Evolutionary conservation across 1,140 invertebrate genomes (phyloP), one percentile per base, ranked within the genome.

Genomic region (Parapsyche elsis): DNA sequence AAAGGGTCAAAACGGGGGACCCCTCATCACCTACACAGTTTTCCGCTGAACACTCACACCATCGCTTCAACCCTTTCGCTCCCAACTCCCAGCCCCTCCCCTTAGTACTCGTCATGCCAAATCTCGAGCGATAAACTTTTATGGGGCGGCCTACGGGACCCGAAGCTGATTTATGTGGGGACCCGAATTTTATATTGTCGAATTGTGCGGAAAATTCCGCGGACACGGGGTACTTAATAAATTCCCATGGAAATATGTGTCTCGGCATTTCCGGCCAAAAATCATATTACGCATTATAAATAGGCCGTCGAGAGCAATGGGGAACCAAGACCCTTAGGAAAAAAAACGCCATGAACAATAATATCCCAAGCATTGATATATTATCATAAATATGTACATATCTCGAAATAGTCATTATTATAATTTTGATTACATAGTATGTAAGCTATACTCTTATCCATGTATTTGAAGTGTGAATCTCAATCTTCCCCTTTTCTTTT

Each of bases 41-140:
- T 44, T 30, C 26, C 21, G 21, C 0, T 38, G 30, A 21, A 44
- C 0, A 26, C 46, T 53, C n/a, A 24, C 5, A 53, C 73, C 9
- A 38, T 53, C 14, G 10, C 1, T 14, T 53, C 14, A 46, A 53
- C 23, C 73, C 49, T 77, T 77, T 61, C 23, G 46, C 1, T 9
- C 16, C 30, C 75, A 61, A 64, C 57, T 30, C 38, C 44, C 49
- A 30, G 1, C 49, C 23, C 14, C n/a, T 53, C 12, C 24, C 64
- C 76, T n/a, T 21, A 38, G 44, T 71, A 44, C 70, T 80, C 79
- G 73, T 80, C 79, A 80, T 80, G 73, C 71, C 79, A 74, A 80
- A 80, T 80, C 73, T 74, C 79, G 71, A 49, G 71, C 79, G 79
- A 80, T 80, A 80, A 80, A 80, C 79, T 80, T 80, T 80, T 80